Base-by-base conservation (phyloP, 2,797 vertebrate genomes). In the Acanthis flammea region DNA sequence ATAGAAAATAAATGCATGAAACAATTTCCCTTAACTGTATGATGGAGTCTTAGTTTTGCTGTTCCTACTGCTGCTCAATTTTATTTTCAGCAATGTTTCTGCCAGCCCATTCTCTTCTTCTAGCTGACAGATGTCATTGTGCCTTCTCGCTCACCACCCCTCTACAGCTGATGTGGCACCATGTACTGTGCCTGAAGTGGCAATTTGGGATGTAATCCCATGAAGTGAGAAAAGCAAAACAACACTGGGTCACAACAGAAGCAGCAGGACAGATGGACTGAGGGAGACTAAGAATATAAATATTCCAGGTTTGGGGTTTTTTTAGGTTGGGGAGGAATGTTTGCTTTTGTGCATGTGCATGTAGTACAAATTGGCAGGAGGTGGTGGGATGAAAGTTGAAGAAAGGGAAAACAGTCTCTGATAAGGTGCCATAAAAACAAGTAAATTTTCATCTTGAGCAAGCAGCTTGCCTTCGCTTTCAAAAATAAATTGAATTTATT, bases 211-310 rank as follows among this genome's bases (percentile, higher is more conserved):
- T 72, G 48, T 18, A 78, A 39, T 48, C 80, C 78, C 79, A 73
- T 39, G 51, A 62, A 85, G 86, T 86, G 81, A 80, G 88, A 90
- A 91, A 88, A 92, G 82, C 76, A 92, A 71, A 96, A 90, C 83
- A 92, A 78, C 91, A 25, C 68, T 58, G n/a, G 84, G 85, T 91
- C 92, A 87, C 68, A 91, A 71, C 62, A 90, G 67, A 14, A 89
- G 73, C 96, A 89, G 70, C 79, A 91, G 82, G 72, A 93, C 93
- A 96, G 94, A 96, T 94, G 91, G 95, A 90, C 86, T 61, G 92
- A 88, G 58, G 89, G 86, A 95, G 86, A 94, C 31, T 67, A 86
- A 45, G 65, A 92, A n/a, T 54, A 91, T 93, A 96, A 96, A 94
- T 93, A 86, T 30, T 63, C 27, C 1, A 8, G 6, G 19, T 82